Conservation (phyloP, 2,797 vertebrate species). For the Channa striata region DNA sequence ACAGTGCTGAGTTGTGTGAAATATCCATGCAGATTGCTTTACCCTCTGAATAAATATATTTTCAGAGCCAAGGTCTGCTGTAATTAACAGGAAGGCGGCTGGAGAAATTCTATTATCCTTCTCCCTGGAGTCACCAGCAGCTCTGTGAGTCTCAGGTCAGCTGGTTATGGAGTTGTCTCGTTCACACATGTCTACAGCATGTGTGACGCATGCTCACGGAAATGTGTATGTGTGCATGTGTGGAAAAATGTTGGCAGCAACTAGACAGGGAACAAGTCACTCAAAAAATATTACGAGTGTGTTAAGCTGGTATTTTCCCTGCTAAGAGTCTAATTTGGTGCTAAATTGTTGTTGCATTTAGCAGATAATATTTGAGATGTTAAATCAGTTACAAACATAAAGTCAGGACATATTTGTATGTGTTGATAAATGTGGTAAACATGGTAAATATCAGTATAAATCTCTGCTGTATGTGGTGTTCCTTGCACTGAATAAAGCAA, state of each 20-base stretch:
- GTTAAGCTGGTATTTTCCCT: conserved; percentile 47
- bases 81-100: conserved; percentile 80
- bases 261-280: conserved; percentile 44
- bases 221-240: conserved; percentile 24
- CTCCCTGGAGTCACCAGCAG: conserved; percentile 67
- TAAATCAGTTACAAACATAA: conserved; percentile 46
- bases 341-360: conserved; percentile 46
- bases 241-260: conserved; percentile 52
- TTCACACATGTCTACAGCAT: conserved; percentile 57
- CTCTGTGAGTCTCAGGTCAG: conserved; percentile 75
- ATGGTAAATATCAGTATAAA: conserved; percentile 22
- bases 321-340: conserved; percentile 67
- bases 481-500: conserved; percentile 16
- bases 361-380: conserved; percentile 41
- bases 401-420: conserved; percentile 39
- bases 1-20: conserved; percentile 47
- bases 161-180: conserved; percentile 68
- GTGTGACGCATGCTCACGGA: conserved; percentile 37
- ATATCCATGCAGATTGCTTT: conserved; percentile 64
- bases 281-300: conserved; percentile 56
- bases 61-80: conserved; percentile 75
- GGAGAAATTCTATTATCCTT: conserved; percentile 79
- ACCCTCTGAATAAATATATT: conserved; percentile 79
- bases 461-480: conserved; percentile 4
- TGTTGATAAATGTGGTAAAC: conserved; percentile 31